Evolutionary conservation across 2,888 invertebrate genomes (phyloP).

Genomic region (Mactromeris polynyma): DNA sequence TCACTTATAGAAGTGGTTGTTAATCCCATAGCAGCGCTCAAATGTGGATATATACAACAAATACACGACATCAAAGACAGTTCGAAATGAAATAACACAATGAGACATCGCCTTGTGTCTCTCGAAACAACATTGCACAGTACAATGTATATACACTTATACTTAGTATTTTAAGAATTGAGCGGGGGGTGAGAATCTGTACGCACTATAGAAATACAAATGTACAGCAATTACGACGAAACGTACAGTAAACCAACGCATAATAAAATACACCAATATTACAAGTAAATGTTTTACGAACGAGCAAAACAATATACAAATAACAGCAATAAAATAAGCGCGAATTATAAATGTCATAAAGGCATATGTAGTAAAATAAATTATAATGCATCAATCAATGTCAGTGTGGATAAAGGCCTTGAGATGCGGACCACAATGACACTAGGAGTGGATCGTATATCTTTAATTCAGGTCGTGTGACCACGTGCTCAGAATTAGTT

Average conservation of each 20-base stretch:
- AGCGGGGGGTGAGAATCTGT: no score
- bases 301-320: conserved; percentile 1
- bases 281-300: not conserved
- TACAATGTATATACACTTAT: no score
- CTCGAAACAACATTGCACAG: no score
- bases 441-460: not conserved
- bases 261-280: not conserved
- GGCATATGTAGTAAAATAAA: conserved; percentile 42
- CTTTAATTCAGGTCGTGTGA: not conserved
- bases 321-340: conserved; percentile 31
- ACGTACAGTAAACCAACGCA: no score
- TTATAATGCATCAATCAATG: conserved; percentile 59
- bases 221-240: no score
- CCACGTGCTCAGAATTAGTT: not conserved
- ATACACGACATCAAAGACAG: no score
- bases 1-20: no score
- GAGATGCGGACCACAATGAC: not conserved
- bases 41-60: no score
- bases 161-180: no score
- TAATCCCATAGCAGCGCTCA: no score
- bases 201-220: no score
- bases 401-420: conserved; percentile 31
- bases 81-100: not conserved
- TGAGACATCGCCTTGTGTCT: no score
- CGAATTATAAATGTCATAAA: conserved; percentile 49